Evolutionary conservation across 1,140 invertebrate genomes (phyloP).

Genomic region (Nymphalis io): DNA sequence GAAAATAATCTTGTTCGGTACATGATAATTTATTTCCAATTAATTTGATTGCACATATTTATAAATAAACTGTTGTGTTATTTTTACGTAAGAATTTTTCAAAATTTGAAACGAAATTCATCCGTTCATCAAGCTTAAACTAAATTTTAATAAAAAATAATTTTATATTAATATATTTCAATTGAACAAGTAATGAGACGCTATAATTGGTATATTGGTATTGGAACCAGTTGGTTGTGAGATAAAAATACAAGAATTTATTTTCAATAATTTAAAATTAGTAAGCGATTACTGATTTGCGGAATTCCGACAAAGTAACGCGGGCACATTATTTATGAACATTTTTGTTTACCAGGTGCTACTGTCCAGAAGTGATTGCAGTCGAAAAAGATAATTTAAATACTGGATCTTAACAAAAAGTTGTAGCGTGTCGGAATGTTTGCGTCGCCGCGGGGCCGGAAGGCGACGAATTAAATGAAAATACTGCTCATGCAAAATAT

Average conservation of each 20-base stretch:
- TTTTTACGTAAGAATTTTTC: no score
- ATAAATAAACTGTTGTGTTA: no score
- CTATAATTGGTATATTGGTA: neutral
- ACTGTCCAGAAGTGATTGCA: slow-evolving; percentile 20
- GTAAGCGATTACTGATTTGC: neutral
- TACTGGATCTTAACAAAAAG: slow-evolving; percentile 19
- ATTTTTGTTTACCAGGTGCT: slow-evolving; percentile 11
- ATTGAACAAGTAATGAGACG: neutral
- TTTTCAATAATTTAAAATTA: neutral
- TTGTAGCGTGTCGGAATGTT: slow-evolving; percentile 17
- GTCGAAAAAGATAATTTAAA: slow-evolving; percentile 20
- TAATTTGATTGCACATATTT: no score
- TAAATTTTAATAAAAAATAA: neutral
- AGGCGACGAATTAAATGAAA: slow-evolving; percentile 27
- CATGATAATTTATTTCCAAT: no score
- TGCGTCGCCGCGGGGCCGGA: slow-evolving; percentile 22
- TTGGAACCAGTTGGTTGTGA: neutral
- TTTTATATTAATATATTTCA: neutral
- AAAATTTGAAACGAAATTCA: no score
- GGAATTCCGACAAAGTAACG: slow-evolving; percentile 1
- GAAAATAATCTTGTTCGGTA: no score
- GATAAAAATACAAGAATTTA: slow-evolving; percentile 5
- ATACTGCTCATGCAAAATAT: slow-evolving; percentile 21
- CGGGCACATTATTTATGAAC: neutral
- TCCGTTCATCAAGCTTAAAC: no score